These are phyloP conservation scores for Morpho achilles DNA, from an alignment of 2,888 invertebrate genomes.

Conservation along the genomic window DNA sequence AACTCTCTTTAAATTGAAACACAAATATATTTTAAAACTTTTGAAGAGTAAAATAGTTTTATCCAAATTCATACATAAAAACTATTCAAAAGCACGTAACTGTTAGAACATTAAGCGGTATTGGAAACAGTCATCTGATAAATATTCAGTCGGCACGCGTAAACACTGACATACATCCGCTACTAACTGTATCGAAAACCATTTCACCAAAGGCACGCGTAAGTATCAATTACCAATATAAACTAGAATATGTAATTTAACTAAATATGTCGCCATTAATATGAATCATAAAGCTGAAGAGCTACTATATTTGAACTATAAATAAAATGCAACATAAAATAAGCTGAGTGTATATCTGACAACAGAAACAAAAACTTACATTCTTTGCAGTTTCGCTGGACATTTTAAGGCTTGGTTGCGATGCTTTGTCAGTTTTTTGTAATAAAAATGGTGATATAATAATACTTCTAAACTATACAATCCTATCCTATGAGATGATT, in stretches of 20 bases:
- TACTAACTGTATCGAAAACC: constrained; percentile 45
- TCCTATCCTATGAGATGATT: too few relatives aligned
- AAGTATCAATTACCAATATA: constrained; percentile 26
- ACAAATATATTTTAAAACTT: too few relatives aligned
- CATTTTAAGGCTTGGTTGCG: constrained; percentile 48
- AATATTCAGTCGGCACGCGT: constrained; percentile 47
- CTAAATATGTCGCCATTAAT: constrained; percentile 11
- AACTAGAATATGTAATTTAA: constrained; percentile 6
- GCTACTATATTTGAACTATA: too few relatives aligned
- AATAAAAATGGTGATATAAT: too few relatives aligned
- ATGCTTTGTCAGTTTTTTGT: not conserved
- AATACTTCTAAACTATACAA: too few relatives aligned
- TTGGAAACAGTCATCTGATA: constrained; percentile 36
- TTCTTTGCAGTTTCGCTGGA: constrained; percentile 80
- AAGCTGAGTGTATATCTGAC: not conserved
- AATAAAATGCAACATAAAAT: not conserved
- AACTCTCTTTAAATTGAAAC: too few relatives aligned
- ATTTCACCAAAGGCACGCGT: constrained; percentile 39
- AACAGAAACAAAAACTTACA: constrained; percentile 65
- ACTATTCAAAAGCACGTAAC: not conserved
- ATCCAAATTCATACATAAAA: too few relatives aligned
- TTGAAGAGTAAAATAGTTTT: too few relatives aligned
- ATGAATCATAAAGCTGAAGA: constrained; percentile 13
- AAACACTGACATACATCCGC: constrained; percentile 56
- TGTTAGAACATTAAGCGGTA: not conserved